Evolutionary conservation across 2,888 invertebrate genomes (phyloP), one percentile per base, ranked within the genome.

Genomic region (Lycaena phlaeas): DNA sequence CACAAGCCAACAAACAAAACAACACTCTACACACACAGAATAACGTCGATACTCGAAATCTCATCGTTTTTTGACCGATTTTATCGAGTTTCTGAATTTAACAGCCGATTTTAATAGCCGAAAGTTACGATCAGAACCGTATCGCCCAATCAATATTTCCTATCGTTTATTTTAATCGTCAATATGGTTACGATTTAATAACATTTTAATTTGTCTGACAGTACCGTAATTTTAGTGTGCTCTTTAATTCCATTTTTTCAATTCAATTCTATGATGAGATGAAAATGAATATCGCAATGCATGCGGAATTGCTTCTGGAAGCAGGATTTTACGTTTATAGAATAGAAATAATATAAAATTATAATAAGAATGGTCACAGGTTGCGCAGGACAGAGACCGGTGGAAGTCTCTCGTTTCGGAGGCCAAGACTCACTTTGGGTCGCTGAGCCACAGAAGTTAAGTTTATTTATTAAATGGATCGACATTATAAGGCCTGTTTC

Each of bases 101-200:
- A 54, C 43, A 57, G 59, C 59, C 59, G 52, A 56, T 56, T 55
- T 61, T 70, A 68, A 71, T 65, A 55, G 64, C 61, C 59, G 71
- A 72, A 72, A 71, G 72, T 68, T 59, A 59, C 55, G 55, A 62
- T 58, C 53, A 46, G 39, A 55, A 67, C 64, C 64, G 65, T 68
- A 62, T 64, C 71, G 60, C 53, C 42, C 49, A 50, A 54, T 53
- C 51, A 54, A 48, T 50, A 42, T 50, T 44, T 46, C 49, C 44
- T 45, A 53, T 49, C 50, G 44, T 53, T 54, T 47, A 46, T 50
- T 52, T 51, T 53, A 52, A 56, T 52, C 48, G 48, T 43, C 38
- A 45, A 45, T 47, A 39, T 40, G 14, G 36, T 45, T 37, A 39
- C 22, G 39, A 39, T 25, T 39, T 34, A 38, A 36, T 25, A 9